Base-by-base conservation (phyloP, 2,888 invertebrate genomes). In the Caenorhabditis panamensis region DNA sequence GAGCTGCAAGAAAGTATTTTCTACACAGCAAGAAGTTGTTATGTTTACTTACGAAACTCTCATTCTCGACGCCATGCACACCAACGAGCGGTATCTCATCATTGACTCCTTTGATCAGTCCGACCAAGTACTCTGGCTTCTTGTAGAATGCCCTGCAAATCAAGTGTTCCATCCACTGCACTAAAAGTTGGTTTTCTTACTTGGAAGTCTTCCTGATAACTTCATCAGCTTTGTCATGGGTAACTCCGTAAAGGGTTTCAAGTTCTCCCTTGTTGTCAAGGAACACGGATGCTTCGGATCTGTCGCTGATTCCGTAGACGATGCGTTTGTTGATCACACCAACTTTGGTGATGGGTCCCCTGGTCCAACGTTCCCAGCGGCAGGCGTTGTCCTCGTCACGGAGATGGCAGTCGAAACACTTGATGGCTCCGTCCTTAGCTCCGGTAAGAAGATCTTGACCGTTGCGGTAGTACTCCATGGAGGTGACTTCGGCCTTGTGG, bases 391-490 rank as follows among this genome's bases (percentile, higher is more conserved):
- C 75, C 28, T 79, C 79, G 20, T 79, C 79, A 5, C 68, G 68
- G n/a, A 51, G 63, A 2, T 63, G n/a, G 11, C 37, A 36, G 59
- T 79, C 44, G 51, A 51, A 79, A 0, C 37, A 61, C 3, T 58
- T 58, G n/a, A 79, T 13, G 0, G 51, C 53, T n/a, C 84, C 84
- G 18, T 54, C 53, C 2, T 6, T 49, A 16, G 69, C 79, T 16
- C 83, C 84, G 13, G 67, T 73, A 16, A 83, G 49, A 13, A 84
- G 18, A 64, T 83, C 77, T 3, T 61, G 18, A 6, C 82, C 82
- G 51, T 82, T 79, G 3, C 54, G 28, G 56, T 78, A 77, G 61
- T 79, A 84, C n/a, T 81, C 58, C 63, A 84, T 63, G 22, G 54
- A 62, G 31, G 59, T 68, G 36, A 84, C 31, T 4, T 26, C 56